Conservation (phyloP, 2,113 vertebrate species). For the Crypturellus undulatus region DNA sequence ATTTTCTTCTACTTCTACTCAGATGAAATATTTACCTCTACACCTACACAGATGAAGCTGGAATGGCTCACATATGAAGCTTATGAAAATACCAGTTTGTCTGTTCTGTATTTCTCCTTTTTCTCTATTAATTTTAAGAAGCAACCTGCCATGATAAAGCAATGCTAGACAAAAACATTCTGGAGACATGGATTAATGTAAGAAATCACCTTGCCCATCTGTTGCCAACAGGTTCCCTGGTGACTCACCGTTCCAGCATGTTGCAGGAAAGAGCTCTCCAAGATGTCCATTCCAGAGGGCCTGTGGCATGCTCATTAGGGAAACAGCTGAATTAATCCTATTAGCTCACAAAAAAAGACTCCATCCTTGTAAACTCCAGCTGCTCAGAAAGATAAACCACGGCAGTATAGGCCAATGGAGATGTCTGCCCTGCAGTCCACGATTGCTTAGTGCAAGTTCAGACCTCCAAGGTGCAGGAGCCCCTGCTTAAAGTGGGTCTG, state of each 20-base stretch:
- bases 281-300: background rate
- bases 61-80: background rate
- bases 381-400: background rate
- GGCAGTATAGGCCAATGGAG: background rate
- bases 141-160: background rate
- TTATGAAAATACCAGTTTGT: background rate
- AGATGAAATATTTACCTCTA: too few species aligned
- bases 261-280: background rate
- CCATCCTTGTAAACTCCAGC: background rate
- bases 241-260: background rate
- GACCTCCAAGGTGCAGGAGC: background rate
- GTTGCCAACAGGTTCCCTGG: background rate
- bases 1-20: background rate
- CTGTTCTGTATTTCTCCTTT: background rate
- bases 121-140: too few species aligned
- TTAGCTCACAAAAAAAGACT: background rate
- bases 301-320: background rate
- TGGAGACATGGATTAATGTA: background rate
- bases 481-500: background rate
- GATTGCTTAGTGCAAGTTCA: background rate
- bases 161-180: background rate
- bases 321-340: background rate
- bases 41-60: background rate
- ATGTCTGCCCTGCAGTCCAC: background rate
- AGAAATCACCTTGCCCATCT: background rate